Percentiles rank a stretch among this genome's conserved stretches.
phyloP scores from a whole-genome alignment of 1,140 invertebrate species.

The Macrotrachela quadricornifera region DNA sequence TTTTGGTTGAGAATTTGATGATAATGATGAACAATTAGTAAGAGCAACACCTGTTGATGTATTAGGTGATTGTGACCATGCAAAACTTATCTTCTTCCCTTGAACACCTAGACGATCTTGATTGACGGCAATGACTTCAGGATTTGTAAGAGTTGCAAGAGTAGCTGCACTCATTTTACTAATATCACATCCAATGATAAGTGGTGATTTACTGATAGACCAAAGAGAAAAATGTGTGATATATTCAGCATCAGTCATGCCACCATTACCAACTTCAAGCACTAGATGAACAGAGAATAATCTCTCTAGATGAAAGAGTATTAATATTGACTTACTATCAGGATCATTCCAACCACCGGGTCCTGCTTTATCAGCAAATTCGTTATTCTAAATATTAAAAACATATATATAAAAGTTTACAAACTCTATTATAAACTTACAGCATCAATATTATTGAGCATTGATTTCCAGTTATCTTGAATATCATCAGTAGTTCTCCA shows the following conservation, averaged over 20 bases:
- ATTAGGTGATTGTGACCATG: no score
- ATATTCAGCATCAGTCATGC: slow-evolving; percentile 76
- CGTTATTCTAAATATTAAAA: no score
- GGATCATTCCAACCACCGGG: slow-evolving; percentile 95
- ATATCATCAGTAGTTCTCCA: slow-evolving; percentile 93
- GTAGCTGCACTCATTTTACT: slow-evolving; percentile 60
- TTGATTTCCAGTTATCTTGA: slow-evolving; percentile 70
- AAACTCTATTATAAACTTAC: no score
- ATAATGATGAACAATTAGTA: no score
- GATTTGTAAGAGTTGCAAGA: slow-evolving; percentile 76
- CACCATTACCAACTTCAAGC: slow-evolving; percentile 80
- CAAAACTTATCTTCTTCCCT: slow-evolving; percentile 39
- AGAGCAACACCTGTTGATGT: no score
- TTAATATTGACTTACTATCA: slow-evolving; percentile 42
- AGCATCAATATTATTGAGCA: slow-evolving; percentile 62
- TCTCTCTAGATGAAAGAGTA: background rate
- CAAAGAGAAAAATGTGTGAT: slow-evolving; percentile 92
- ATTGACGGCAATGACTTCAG: slow-evolving; percentile 76
- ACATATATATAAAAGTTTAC: no score
- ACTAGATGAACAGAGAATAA: slow-evolving; percentile 34
- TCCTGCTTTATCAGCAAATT: slow-evolving; percentile 43
- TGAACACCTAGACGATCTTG: slow-evolving; percentile 80
- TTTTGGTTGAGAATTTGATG: no score
- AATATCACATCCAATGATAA: slow-evolving; percentile 88
- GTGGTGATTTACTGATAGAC: slow-evolving; percentile 80